Percentiles rank a stretch among this genome's conserved stretches.
These are phyloP conservation scores for Cardinalis cardinalis DNA, from an alignment of 2,113 vertebrate species.

Conservation along the genomic window DNA sequence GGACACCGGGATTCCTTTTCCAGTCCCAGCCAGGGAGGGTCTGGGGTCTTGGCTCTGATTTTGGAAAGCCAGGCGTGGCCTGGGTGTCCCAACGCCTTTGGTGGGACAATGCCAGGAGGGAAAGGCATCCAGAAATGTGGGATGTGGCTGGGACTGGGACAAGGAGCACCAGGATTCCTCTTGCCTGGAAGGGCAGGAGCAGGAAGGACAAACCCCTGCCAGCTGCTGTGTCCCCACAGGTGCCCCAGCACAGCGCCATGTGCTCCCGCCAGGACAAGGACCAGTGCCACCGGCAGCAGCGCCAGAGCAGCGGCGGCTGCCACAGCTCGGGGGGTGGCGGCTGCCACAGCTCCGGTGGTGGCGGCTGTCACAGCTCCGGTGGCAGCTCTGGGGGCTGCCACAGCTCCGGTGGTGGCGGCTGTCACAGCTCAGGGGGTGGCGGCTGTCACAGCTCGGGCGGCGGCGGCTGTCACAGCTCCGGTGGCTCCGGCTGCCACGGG, in stretches of 20 bases:
- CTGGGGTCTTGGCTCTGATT: rapidly evolving
- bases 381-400: not conserved
- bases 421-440: rapidly evolving
- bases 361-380: not conserved
- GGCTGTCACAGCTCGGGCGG: not conserved
- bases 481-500: not conserved
- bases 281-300: not conserved
- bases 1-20: too few relatives aligned
- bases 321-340: not conserved
- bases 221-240: not conserved
- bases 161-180: too few relatives aligned
- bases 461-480: not conserved
- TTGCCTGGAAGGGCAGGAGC: not conserved
- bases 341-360: not conserved
- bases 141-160: too few relatives aligned
- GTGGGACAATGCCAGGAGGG: too few relatives aligned
- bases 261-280: conserved; percentile 47
- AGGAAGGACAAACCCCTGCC: not conserved
- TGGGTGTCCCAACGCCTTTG: too few relatives aligned
- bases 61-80: rapidly evolving
- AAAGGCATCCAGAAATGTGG: too few relatives aligned
- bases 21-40: not conserved
- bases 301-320: not conserved
- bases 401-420: rapidly evolving
- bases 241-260: not conserved